Evolutionary conservation across 2,113 vertebrate genomes (phyloP).

Genomic region (Cinclus mexicanus): DNA sequence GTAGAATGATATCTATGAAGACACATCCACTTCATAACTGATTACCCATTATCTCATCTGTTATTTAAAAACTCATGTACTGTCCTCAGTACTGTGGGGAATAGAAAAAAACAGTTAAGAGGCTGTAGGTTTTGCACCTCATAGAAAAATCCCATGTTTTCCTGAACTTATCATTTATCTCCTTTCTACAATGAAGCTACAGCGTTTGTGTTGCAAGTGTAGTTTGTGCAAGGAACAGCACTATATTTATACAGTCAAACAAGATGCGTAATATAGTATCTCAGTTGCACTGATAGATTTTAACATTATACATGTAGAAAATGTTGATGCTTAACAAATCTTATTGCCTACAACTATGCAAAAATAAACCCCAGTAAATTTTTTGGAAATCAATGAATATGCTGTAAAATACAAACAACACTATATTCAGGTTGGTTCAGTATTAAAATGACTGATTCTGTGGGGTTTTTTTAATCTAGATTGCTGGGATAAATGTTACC

Average conservation of each 20-base stretch:
- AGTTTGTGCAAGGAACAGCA: background rate
- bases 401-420: background rate
- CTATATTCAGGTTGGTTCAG: background rate
- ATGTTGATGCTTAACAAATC: background rate
- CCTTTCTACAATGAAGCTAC: background rate
- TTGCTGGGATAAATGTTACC: background rate
- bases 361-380: background rate
- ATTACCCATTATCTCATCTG: background rate
- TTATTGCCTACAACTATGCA: background rate
- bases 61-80: background rate
- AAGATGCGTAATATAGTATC: background rate
- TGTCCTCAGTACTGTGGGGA: background rate
- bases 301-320: background rate
- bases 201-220: background rate
- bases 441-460: background rate
- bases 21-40: background rate
- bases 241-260: background rate
- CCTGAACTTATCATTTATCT: background rate
- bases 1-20: background rate
- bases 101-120: background rate
- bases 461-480: background rate
- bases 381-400: background rate
- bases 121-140: background rate
- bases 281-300: background rate
- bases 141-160: background rate